Evolutionary conservation across 2,113 vertebrate species (phyloP).

Genomic region (Aphyosemion australe): DNA sequence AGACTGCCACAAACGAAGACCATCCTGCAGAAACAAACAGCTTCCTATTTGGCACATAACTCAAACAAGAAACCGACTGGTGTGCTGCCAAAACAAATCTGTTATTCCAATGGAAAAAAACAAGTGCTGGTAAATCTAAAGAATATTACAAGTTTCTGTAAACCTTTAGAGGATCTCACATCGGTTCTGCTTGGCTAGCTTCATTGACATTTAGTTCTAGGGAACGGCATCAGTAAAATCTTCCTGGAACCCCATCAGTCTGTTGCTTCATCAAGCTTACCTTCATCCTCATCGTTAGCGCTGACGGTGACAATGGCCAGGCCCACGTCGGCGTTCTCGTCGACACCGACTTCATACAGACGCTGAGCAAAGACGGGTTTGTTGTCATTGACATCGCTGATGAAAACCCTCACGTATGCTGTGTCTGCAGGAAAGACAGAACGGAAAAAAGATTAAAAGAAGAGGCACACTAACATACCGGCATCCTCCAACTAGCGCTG

Average conservation of each 20-base stretch:
- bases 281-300: conserved; percentile 89
- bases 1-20: conserved; percentile 28
- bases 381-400: conserved; percentile 94
- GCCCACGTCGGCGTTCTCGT: conserved; percentile 87
- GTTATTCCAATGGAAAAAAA: conserved; percentile 15
- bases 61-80: conserved; percentile 21
- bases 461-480: neutral
- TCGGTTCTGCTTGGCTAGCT: conserved; percentile 18
- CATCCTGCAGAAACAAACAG: conserved; percentile 20
- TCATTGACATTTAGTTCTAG: conserved; percentile 38
- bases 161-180: conserved; percentile 35
- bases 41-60: conserved; percentile 24
- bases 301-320: conserved; percentile 82
- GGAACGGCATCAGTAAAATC: conserved; percentile 24
- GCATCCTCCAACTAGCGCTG: neutral
- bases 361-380: conserved; percentile 84
- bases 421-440: conserved; percentile 79
- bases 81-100: conserved; percentile 32
- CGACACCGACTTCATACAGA: conserved; percentile 84
- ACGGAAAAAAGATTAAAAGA: conserved; percentile 36
- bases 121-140: conserved; percentile 3
- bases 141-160: conserved; percentile 1
- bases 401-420: conserved; percentile 84
- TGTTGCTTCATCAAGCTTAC: conserved; percentile 62
- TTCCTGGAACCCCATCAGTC: conserved; percentile 2